A percentile compares a stretch with the other conserved stretches of the same genome.
Conservation (phyloP, 1,140 invertebrate genomes). For the Drosophila pandora region DNA sequence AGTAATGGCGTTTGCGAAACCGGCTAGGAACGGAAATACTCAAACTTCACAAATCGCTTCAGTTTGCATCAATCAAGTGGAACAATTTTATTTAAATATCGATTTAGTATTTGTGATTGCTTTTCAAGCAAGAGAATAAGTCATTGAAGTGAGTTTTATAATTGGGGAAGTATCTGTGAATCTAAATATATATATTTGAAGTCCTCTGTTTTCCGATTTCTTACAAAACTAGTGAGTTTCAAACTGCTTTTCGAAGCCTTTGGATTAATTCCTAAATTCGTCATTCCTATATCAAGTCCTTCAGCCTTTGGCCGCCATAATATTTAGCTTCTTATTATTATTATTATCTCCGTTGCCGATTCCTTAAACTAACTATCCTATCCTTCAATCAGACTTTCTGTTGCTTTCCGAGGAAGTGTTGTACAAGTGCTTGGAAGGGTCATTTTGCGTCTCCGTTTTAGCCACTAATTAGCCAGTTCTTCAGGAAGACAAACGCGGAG, state of each 20-base stretch:
- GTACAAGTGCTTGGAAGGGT: not conserved
- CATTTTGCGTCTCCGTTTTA: slow-evolving; percentile 19
- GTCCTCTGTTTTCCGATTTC: slow-evolving; percentile 19
- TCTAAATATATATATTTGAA: slow-evolving; percentile 41
- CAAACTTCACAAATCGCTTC: slow-evolving; percentile 9
- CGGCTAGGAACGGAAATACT: slow-evolving; percentile 67
- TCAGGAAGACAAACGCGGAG: slow-evolving; percentile 65
- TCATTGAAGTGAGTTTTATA: slow-evolving; percentile 16
- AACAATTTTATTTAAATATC: slow-evolving; percentile 40
- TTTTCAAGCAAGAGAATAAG: not conserved
- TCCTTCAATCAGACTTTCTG: slow-evolving; percentile 61
- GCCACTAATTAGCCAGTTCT: slow-evolving; percentile 69
- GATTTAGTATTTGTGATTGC: slow-evolving; percentile 27
- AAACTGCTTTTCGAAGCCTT: slow-evolving; percentile 22
- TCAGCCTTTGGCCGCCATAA: slow-evolving; percentile 1
- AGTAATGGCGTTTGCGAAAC: slow-evolving; percentile 46
- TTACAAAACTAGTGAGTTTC: slow-evolving; percentile 28
- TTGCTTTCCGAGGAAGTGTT: slow-evolving; percentile 61
- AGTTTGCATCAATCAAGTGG: slow-evolving; percentile 43
- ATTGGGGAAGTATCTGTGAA: slow-evolving; percentile 19
- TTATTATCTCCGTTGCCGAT: slow-evolving; percentile 31
- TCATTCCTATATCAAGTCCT: slow-evolving; percentile 19
- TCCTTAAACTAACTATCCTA: slow-evolving; percentile 32
- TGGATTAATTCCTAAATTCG: slow-evolving; percentile 51
- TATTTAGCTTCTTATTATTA: not conserved